Evolutionary conservation across 2,797 vertebrate species (phyloP).

Genomic region (Rhabdophis nuchalis): DNA sequence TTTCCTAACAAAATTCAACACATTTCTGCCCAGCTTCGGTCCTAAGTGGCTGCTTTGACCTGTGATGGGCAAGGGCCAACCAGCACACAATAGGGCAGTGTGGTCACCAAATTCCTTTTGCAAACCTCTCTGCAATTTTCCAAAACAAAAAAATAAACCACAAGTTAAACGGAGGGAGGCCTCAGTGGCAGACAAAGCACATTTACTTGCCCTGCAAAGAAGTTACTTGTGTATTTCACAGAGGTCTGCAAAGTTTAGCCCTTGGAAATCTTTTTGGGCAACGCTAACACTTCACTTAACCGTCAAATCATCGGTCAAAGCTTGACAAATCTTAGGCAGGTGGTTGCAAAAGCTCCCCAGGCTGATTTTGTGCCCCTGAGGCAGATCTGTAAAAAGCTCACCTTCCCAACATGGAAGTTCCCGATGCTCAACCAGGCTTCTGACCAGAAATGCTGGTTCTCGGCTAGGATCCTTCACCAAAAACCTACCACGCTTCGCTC

Average conservation of each 20-base stretch:
- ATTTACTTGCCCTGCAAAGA: neutral
- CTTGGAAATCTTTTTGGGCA: neutral
- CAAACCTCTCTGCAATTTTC: neutral
- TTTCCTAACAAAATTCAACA: neutral
- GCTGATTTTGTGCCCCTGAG: neutral
- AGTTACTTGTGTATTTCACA: neutral
- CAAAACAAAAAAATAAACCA: neutral
- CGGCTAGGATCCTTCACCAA: neutral
- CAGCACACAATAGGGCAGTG: too few relatives aligned
- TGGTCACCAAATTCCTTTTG: neutral
- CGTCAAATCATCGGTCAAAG: neutral
- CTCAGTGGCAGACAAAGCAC: too few relatives aligned
- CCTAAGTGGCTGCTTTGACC: neutral
- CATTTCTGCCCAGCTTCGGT: neutral
- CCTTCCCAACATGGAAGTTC: constrained; percentile 1
- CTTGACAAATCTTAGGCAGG: neutral
- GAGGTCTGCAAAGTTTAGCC: too few relatives aligned
- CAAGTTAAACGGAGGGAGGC: neutral
- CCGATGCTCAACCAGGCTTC: neutral
- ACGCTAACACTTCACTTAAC: neutral
- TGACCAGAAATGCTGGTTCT: neutral
- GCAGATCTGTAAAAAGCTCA: neutral
- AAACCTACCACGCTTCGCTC: constrained; percentile 20
- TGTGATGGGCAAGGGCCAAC: neutral
- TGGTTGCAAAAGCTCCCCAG: neutral